Evolutionary conservation across 2,888 invertebrate species (phyloP).

Genomic region (Horisme vitalbata): DNA sequence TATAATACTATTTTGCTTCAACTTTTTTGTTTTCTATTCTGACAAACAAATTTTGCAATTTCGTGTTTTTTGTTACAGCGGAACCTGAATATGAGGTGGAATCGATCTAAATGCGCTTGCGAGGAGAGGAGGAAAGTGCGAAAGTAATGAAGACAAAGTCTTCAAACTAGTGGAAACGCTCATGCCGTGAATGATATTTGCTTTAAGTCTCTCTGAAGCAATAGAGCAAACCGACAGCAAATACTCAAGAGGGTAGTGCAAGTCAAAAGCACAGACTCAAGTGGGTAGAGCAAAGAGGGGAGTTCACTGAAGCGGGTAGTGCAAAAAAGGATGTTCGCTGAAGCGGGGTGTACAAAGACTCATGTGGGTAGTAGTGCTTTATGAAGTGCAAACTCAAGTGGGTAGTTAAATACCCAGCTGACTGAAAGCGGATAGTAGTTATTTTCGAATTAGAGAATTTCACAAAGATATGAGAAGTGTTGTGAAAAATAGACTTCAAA

Average conservation of each 20-base stretch:
- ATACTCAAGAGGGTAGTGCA: neutral
- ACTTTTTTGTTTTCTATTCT: too few species aligned
- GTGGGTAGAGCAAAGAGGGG: neutral
- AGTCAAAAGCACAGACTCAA: neutral
- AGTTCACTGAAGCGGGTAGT: neutral
- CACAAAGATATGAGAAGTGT: constrained; percentile 7
- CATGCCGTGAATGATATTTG: neutral
- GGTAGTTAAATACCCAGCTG: constrained; percentile 1
- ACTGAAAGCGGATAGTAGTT: constrained; percentile 14
- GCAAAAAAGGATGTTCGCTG: too few species aligned
- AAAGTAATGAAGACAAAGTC: constrained; percentile 15
- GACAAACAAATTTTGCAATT: constrained; percentile 33
- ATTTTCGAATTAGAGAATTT: constrained; percentile 7
- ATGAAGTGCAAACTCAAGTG: constrained; percentile 9
- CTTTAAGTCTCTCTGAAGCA: neutral
- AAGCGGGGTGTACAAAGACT: neutral
- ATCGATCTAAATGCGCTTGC: constrained; percentile 71
- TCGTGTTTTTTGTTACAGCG: constrained; percentile 66
- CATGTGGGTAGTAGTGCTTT: neutral
- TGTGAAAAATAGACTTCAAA: constrained; percentile 25
- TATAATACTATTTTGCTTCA: too few species aligned
- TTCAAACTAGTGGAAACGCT: constrained; percentile 3
- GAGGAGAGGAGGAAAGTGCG: constrained; percentile 48
- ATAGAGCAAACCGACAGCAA: too few species aligned
- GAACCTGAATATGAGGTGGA: constrained; percentile 76